These are phyloP conservation scores for Lophius americanus DNA, from an alignment of 2,797 vertebrate genomes.

Conservation along the genomic window DNA sequence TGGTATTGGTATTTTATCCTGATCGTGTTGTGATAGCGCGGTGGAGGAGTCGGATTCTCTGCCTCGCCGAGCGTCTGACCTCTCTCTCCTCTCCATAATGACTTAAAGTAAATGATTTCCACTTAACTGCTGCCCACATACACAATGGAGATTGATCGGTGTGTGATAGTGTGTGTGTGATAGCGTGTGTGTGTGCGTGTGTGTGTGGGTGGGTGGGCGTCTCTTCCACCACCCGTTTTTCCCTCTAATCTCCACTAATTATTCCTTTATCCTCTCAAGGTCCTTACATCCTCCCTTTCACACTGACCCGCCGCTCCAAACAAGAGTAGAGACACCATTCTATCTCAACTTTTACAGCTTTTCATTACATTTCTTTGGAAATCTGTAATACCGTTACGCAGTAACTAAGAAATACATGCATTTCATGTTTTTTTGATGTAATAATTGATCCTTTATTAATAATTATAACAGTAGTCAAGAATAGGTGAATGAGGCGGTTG, in stretches of 20 bases:
- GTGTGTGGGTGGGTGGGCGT: neutral
- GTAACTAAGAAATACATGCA: neutral
- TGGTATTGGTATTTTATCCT: conserved; percentile 1
- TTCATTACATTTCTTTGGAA: conserved; percentile 35
- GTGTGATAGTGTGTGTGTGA: conserved; percentile 22
- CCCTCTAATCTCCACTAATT: conserved; percentile 69
- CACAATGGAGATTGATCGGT: conserved; percentile 78
- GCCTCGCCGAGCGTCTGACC: conserved; percentile 58
- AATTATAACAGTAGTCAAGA: no score
- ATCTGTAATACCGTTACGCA: neutral
- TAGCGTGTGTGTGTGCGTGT: conserved; percentile 31
- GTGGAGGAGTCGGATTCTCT: conserved; percentile 34
- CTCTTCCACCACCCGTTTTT: conserved; percentile 9
- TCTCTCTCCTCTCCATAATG: conserved; percentile 75
- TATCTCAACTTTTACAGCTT: conserved; percentile 25
- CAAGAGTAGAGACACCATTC: conserved; percentile 27
- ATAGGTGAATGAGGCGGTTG: neutral
- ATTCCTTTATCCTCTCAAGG: conserved; percentile 71
- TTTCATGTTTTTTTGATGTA: neutral
- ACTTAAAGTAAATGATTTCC: conserved; percentile 81
- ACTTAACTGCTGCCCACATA: conserved; percentile 70
- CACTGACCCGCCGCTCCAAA: conserved; percentile 25
- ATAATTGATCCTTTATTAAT: no score
- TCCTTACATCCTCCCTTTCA: conserved; percentile 38
- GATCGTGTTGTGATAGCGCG: conserved; percentile 27